Percentiles rank a stretch among this genome's conserved stretches.
Evolutionary conservation across 2,888 invertebrate genomes (phyloP).

Genomic region (Molanna angustata): DNA sequence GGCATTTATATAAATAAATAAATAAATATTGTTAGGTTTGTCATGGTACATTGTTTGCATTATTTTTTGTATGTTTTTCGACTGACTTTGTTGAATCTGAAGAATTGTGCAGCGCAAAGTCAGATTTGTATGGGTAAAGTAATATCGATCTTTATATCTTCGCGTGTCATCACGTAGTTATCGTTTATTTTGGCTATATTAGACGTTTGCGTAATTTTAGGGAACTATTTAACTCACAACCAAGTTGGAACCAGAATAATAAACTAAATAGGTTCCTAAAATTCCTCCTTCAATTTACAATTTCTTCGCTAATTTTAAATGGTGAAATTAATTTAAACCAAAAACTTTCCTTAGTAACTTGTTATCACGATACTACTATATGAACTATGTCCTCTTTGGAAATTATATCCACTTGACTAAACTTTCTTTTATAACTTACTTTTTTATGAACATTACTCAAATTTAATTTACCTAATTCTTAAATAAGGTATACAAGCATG

Average conservation of each 20-base stretch:
- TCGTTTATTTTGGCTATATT: slow-evolving; percentile 25
- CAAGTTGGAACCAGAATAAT: slow-evolving; percentile 18
- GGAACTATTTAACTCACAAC: slow-evolving; percentile 22
- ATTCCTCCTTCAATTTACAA: neutral
- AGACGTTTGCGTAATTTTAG: slow-evolving; percentile 27
- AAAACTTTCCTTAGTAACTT: neutral
- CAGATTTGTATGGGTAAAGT: no score
- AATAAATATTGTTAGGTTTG: no score
- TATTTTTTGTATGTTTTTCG: no score
- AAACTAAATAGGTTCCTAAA: slow-evolving; percentile 1
- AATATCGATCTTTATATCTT: slow-evolving; percentile 22
- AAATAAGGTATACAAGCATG: no score
- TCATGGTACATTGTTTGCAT: no score
- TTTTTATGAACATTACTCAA: no score
- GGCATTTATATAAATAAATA: no score
- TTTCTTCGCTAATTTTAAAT: neutral
- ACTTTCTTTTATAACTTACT: no score
- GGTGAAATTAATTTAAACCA: neutral
- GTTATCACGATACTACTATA: neutral
- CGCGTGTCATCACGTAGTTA: slow-evolving; percentile 22
- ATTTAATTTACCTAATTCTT: no score
- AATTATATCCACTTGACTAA: neutral
- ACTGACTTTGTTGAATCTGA: no score
- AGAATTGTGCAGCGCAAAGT: no score
- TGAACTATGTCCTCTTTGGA: neutral